Conservation (phyloP, 2,888 invertebrate genomes). For the Tryphoninae sp. region DNA sequence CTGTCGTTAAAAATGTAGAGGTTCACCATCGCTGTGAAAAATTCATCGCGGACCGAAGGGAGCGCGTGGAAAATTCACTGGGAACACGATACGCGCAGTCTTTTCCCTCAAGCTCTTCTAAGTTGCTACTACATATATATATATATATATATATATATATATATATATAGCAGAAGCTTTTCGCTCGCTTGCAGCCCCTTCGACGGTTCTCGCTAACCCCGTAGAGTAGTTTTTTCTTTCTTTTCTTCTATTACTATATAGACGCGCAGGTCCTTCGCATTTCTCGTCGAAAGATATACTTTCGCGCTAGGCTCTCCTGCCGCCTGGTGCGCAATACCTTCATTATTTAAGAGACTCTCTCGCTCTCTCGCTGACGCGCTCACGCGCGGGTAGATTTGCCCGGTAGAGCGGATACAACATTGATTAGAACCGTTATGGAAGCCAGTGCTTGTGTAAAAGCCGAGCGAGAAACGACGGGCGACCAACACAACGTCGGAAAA, state of each 20-base stretch:
- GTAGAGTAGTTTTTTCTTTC: not conserved
- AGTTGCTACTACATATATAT: not conserved
- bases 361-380: too few species aligned
- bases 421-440: conserved; percentile 58
- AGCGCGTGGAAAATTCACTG: conserved; percentile 59
- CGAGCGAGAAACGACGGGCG: not conserved
- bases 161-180: not conserved
- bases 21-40: conserved; percentile 55
- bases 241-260: not conserved
- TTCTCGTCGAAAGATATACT: conserved; percentile 47
- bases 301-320: conserved; percentile 22
- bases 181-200: conserved; percentile 1
- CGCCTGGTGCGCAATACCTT: conserved; percentile 34
- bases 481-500: not conserved
- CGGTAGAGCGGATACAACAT: conserved; percentile 53
- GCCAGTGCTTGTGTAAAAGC: not conserved
- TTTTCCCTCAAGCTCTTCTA: not conserved
- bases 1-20: conserved; percentile 56
- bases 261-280: not conserved
- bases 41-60: conserved; percentile 53
- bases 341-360: conserved; percentile 57
- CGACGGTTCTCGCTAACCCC: conserved; percentile 19
- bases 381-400: conserved; percentile 41
- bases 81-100: conserved; percentile 34
- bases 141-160: not conserved